These are phyloP conservation scores for Rhaphigaster nebulosa DNA, from an alignment of 2,888 invertebrate genomes.

Conservation along the genomic window DNA sequence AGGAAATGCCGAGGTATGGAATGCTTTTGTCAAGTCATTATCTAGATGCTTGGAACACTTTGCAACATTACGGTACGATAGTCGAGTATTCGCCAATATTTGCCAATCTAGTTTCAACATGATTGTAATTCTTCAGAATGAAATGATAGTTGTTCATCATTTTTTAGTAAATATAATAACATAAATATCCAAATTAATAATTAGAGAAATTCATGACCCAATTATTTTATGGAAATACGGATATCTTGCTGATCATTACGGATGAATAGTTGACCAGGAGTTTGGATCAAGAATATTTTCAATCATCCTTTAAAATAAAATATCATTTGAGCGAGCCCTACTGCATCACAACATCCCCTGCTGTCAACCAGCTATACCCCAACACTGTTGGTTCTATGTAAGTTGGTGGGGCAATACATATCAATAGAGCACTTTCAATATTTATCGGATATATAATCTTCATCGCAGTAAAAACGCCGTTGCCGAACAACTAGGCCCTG, in stretches of 20 bases:
- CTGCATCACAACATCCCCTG: not conserved
- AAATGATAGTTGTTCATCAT: not conserved
- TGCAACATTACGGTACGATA: not conserved
- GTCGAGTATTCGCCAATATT: not conserved
- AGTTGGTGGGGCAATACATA: not conserved
- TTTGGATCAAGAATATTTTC: not conserved
- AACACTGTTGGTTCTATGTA: not conserved
- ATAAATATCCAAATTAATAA: no score
- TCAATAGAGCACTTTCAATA: slow-evolving; percentile 39
- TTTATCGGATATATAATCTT: slow-evolving; percentile 47
- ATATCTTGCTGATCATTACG: no score
- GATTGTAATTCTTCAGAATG: not conserved
- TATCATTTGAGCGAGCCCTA: not conserved
- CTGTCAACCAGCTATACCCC: not conserved
- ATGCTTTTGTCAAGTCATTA: not conserved
- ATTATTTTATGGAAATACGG: no score
- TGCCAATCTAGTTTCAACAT: not conserved
- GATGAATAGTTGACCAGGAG: not conserved
- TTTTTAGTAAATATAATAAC: not conserved
- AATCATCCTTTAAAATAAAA: not conserved
- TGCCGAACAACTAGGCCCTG: slow-evolving; percentile 7
- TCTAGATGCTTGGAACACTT: not conserved
- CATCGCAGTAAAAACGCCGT: slow-evolving; percentile 39
- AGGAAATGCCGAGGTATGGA: not conserved
- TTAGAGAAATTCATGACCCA: no score